Conservation (phyloP, 2,888 invertebrate species). For the Aromia moschata region DNA sequence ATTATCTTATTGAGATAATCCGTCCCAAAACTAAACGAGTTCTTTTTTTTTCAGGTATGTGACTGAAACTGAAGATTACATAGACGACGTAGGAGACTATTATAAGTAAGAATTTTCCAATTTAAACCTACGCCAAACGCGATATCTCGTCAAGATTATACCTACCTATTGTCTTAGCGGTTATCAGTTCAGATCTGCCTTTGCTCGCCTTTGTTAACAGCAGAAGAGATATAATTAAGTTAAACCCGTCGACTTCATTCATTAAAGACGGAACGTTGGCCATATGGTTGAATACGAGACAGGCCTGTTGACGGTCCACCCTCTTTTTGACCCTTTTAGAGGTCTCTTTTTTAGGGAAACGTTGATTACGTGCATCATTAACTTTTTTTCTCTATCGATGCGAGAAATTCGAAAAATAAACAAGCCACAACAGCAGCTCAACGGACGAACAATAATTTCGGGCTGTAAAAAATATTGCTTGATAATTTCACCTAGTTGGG, state of each 20-base stretch:
- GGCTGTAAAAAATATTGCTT: not conserved
- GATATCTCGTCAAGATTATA: not conserved
- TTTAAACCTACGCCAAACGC: too few species aligned
- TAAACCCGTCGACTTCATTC: not conserved
- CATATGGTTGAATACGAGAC: not conserved
- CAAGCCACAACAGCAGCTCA: not conserved
- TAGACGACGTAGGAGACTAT: too few species aligned
- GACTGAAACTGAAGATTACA: not conserved
- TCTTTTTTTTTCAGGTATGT: constrained; percentile 19
- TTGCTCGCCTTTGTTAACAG: not conserved
- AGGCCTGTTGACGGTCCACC: too few species aligned
- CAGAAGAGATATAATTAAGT: not conserved
- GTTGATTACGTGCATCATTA: too few species aligned
- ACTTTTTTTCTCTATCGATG: not conserved
- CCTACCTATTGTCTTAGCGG: not conserved
- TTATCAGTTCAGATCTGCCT: not conserved
- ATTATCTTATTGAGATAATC: too few species aligned
- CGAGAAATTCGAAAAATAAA: not conserved
- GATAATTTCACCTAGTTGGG: not conserved
- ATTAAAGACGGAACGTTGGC: not conserved
- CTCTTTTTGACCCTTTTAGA: too few species aligned
- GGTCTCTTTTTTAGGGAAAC: too few species aligned
- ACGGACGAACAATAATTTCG: not conserved
- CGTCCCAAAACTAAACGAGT: too few species aligned
- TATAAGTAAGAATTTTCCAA: not conserved